These are phyloP conservation scores for Pteronotus mesoamericanus DNA, from an alignment of 2,797 vertebrate species.

Conservation along the genomic window DNA sequence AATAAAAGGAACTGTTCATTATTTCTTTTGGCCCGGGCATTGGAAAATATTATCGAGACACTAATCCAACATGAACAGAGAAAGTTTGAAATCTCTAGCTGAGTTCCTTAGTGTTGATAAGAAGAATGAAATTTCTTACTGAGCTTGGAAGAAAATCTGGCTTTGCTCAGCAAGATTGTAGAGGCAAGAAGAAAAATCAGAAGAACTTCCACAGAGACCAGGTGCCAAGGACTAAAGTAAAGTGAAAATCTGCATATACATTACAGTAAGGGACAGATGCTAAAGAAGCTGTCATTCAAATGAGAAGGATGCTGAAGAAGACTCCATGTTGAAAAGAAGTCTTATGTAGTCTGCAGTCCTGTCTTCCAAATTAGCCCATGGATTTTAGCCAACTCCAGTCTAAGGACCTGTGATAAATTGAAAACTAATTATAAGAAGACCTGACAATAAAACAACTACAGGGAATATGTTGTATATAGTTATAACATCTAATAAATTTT, in stretches of 20 bases:
- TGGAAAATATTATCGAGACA: background rate
- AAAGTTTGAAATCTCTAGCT: background rate
- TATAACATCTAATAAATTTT: background rate
- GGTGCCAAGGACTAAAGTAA: background rate
- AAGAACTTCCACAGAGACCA: background rate
- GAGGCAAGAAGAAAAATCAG: background rate
- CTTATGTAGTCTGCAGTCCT: background rate
- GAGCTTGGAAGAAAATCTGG: background rate
- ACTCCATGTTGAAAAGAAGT: background rate
- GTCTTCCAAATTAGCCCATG: background rate
- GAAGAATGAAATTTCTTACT: background rate
- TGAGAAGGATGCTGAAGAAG: background rate
- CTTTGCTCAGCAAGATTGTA: background rate
- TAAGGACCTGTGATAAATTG: constrained; percentile 42
- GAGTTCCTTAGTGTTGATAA: background rate
- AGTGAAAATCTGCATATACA: background rate
- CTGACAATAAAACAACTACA: constrained; percentile 20
- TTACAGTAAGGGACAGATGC: background rate
- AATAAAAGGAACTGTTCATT: background rate
- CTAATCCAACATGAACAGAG: background rate
- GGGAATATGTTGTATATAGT: background rate
- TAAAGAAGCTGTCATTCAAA: background rate
- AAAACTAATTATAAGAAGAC: constrained; percentile 28
- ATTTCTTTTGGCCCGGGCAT: background rate
- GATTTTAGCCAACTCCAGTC: background rate